Evolutionary conservation across 2,888 invertebrate species (phyloP), one percentile per base, ranked within the genome.

Genomic region (Galerucella calmariensis): DNA sequence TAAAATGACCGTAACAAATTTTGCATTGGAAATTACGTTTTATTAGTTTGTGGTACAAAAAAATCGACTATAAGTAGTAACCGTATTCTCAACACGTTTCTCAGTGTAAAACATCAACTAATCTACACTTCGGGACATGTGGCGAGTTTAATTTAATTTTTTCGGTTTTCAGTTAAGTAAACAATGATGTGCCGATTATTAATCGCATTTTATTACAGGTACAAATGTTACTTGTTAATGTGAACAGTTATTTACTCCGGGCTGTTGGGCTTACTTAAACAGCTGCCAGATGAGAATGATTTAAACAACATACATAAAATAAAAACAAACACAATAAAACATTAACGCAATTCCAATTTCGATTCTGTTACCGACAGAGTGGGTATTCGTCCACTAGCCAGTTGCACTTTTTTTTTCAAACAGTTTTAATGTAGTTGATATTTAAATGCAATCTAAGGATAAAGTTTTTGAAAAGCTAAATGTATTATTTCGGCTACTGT

Each of bases 231-330:
- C 61, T n/a, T n/a, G 46, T 27, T 41, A 63, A 44, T 63, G 44
- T 44, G n/a, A 44, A 63, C 63, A 63, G 63, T 63, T 63, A 63
- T 63, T 63, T 63, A 63, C 63, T 63, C 16, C 16, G 63, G 63
- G 63, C 63, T n/a, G 44, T 63, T 44, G 16, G n/a, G 20, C 16
- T 44, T 10, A 46, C 63, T 35, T n/a, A 63, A 63, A 63, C 63
- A 63, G 63, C 63, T 63, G 63, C 63, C 41, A 63, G 63, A 44
- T 63, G 44, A 63, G 46, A 63, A 63, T 46, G 63, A 63, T 20
- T 24, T 16, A 10, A 63, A 63, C 24, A 63, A 62, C n/a, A 14
- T 11, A 62, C 12, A 62, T 10, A n/a, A 41, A 62, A 62, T 41
- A n/a, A 62, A n/a, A 62, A 63, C 41, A 63, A 63, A 63, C n/a